Percentiles rank a stretch among this genome's conserved stretches.
Conservation (phyloP, 1,140 invertebrate species). For the Trypoxylus dichotomus region DNA sequence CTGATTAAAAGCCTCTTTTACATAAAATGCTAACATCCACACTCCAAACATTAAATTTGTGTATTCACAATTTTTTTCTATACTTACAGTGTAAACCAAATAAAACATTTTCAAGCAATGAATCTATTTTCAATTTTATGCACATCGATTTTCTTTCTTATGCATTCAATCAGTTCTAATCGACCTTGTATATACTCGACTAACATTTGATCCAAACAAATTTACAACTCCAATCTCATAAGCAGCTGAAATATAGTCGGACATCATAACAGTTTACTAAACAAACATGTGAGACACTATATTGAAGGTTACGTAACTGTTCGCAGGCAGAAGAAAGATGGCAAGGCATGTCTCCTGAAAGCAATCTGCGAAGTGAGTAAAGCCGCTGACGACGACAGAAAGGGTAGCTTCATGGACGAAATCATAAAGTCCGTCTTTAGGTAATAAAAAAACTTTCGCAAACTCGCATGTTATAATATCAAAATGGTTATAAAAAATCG, state of each 20-base stretch:
- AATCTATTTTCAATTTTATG: too few relatives aligned
- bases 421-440: constrained; percentile 58
- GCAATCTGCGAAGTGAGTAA: constrained; percentile 56
- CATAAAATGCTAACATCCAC: too few relatives aligned
- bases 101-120: too few relatives aligned
- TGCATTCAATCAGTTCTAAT: neutral
- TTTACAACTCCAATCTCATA: neutral
- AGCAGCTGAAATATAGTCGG: neutral
- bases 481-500: neutral
- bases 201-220: neutral
- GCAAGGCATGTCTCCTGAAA: constrained; percentile 58
- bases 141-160: too few relatives aligned
- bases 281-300: neutral
- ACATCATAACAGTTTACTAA: neutral
- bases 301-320: neutral
- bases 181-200: neutral
- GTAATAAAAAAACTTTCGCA: constrained; percentile 44
- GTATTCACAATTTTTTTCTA: too few relatives aligned
- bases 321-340: constrained; percentile 55
- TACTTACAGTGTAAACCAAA: too few relatives aligned
- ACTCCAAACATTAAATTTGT: too few relatives aligned
- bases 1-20: too few relatives aligned
- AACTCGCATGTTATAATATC: neutral
- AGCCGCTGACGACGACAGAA: constrained; percentile 34
- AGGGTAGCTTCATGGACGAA: constrained; percentile 56